These are phyloP conservation scores for Onychomys arenicola DNA, from an alignment of 2,797 vertebrate genomes.

Conservation along the genomic window DNA sequence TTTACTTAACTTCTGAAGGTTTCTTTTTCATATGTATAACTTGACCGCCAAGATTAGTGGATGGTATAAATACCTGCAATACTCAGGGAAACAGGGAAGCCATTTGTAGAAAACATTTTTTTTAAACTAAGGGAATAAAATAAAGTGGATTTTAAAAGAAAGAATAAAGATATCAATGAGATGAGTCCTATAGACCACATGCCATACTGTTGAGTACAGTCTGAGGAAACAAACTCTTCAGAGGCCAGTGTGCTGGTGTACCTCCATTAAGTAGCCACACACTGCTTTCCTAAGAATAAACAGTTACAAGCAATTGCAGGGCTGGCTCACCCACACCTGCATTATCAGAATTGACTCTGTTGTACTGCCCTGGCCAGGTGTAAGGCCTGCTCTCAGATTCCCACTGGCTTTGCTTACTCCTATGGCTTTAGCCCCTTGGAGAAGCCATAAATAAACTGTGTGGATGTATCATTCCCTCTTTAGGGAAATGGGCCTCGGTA, in stretches of 20 bases:
- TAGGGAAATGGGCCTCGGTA: neutral
- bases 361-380: too few relatives aligned
- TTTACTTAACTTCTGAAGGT: neutral
- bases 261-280: rapidly evolving
- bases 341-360: too few relatives aligned
- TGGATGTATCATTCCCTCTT: neutral
- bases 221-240: too few relatives aligned
- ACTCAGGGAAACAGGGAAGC: rapidly evolving
- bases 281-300: neutral
- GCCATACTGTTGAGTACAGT: rapidly evolving
- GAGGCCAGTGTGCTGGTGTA: rapidly evolving
- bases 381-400: rapidly evolving
- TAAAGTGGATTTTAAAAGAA: neutral
- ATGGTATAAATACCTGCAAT: rapidly evolving
- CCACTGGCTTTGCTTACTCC: rapidly evolving
- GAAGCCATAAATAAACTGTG: rapidly evolving
- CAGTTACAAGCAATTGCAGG: rapidly evolving
- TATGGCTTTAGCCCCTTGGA: rapidly evolving
- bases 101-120: neutral
- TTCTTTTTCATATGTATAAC: rapidly evolving
- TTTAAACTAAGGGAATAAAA: neutral
- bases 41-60: rapidly evolving
- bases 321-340: too few relatives aligned
- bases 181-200: rapidly evolving
- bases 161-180: neutral